Evolutionary conservation across 1,140 invertebrate species (phyloP).

Genomic region (Brachionus manjavacas): DNA sequence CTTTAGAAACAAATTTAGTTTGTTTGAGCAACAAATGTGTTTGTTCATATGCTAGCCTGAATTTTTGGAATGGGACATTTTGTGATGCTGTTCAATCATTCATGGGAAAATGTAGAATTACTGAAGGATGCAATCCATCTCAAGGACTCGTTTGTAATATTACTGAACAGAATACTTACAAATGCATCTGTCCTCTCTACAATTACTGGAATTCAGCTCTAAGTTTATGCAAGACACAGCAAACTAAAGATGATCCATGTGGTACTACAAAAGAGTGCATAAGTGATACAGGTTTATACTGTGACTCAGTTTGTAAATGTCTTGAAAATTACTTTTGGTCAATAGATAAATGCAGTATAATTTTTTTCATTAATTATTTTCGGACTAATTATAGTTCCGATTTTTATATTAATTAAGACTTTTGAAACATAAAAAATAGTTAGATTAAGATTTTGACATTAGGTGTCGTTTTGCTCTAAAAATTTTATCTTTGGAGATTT

Average conservation of each 20-base stretch:
- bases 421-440: no score
- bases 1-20: neutral
- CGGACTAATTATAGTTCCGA: no score
- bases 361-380: no score
- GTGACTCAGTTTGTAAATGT: neutral
- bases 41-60: neutral
- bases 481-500: no score
- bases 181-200: neutral
- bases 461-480: no score
- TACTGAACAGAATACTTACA: neutral
- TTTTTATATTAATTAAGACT: no score
- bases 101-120: neutral
- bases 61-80: constrained; percentile 34
- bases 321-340: constrained; percentile 2
- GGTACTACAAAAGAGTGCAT: neutral
- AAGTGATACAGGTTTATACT: neutral
- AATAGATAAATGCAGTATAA: neutral
- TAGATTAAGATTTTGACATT: no score
- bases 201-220: neutral
- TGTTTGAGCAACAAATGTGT: constrained; percentile 1
- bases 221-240: neutral
- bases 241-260: neutral
- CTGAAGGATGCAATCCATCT: neutral
- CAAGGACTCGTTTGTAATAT: constrained; percentile 32
- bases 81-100: constrained; percentile 18